A percentile compares a stretch with the other conserved stretches of the same genome.
Conservation (phyloP, 1,140 invertebrate species). For the Conopomorpha cramerella region DNA sequence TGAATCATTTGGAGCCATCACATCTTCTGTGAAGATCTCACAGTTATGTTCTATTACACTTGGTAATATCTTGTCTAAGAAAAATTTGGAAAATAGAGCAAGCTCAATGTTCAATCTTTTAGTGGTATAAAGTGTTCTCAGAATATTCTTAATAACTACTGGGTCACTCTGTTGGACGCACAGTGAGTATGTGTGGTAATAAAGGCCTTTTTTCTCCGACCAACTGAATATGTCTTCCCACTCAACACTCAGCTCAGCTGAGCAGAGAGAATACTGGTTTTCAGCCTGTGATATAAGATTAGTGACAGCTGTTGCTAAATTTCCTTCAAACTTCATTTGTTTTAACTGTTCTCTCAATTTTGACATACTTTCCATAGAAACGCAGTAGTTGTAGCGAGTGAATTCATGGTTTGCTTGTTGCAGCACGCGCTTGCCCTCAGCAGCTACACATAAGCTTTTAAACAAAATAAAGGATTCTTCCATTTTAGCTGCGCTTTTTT, state of each 20-base stretch:
- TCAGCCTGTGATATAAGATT: slow-evolving; percentile 28
- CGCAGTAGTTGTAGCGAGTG: slow-evolving; percentile 29
- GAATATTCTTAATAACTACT: slow-evolving; percentile 24
- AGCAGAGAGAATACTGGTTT: slow-evolving; percentile 32
- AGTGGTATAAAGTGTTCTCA: slow-evolving; percentile 32
- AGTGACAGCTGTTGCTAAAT: slow-evolving; percentile 19
- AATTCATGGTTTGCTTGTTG: slow-evolving; percentile 34
- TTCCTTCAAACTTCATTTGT: slow-evolving; percentile 27
- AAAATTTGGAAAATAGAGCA: slow-evolving; percentile 36
- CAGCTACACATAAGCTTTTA: slow-evolving; percentile 23
- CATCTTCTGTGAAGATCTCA: slow-evolving; percentile 46
- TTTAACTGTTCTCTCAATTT: slow-evolving; percentile 24
- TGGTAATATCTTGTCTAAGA: slow-evolving; percentile 32
- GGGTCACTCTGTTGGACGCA: slow-evolving; percentile 41
- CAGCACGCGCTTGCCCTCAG: slow-evolving; percentile 25
- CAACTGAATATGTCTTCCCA: slow-evolving; percentile 45
- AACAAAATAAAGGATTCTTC: slow-evolving; percentile 17
- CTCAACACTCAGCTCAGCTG: slow-evolving; percentile 34
- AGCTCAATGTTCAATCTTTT: slow-evolving; percentile 35
- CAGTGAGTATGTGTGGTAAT: slow-evolving; percentile 31
- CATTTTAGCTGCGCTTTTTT: slow-evolving; percentile 21
- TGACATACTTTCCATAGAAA: slow-evolving; percentile 29
- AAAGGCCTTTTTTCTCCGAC: slow-evolving; percentile 27
- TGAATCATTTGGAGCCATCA: slow-evolving; percentile 17
- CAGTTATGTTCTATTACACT: slow-evolving; percentile 41